These are phyloP conservation scores for Linyphia triangularis DNA, from an alignment of 2,888 invertebrate genomes.

Conservation along the genomic window DNA sequence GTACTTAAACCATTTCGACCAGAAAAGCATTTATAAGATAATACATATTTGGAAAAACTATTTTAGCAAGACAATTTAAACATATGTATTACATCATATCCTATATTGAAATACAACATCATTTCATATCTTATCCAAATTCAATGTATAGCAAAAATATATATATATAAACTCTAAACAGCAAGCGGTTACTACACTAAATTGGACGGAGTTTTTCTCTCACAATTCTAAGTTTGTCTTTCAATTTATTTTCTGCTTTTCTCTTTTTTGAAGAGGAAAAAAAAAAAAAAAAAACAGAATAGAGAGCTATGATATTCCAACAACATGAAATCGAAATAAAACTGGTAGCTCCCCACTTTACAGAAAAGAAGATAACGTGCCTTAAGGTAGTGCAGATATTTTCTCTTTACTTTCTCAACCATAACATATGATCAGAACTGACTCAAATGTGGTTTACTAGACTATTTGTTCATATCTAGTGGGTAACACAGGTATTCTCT, in stretches of 20 bases:
- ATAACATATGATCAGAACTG: background rate
- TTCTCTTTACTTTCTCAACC: background rate
- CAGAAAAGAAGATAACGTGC: background rate
- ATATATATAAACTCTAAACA: background rate
- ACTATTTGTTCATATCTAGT: background rate
- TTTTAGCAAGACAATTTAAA: background rate
- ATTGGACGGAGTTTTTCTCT: background rate
- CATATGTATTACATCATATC: background rate
- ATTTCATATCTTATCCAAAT: background rate
- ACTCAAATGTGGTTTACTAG: background rate
- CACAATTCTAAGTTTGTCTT: background rate
- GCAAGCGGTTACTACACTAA: background rate
- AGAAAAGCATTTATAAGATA: background rate
- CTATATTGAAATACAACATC: background rate
- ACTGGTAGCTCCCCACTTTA: background rate
- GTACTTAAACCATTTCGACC: background rate
- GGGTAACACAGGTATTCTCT: too few relatives aligned
- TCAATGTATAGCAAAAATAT: background rate
- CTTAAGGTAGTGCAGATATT: conserved; percentile 3
- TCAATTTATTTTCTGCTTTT: background rate
- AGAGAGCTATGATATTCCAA: too few relatives aligned
- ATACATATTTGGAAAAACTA: background rate
- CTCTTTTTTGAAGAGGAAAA: background rate
- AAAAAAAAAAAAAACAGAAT: background rate
- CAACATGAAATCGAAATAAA: background rate